Base-by-base conservation (phyloP, 2,113 vertebrate species). In the Sinocyclocheilus grahami region DNA sequence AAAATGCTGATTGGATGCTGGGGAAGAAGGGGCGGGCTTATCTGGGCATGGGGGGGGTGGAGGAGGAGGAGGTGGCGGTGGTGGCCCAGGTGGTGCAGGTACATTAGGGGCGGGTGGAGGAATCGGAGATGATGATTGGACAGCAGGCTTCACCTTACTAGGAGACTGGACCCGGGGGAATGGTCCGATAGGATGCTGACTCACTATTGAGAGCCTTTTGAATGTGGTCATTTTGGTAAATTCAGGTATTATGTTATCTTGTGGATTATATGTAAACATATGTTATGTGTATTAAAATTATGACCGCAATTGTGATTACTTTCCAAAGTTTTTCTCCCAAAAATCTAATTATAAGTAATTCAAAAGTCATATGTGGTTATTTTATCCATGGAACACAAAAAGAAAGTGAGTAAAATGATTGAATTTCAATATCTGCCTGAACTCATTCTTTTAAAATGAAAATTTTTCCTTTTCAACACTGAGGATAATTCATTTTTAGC, bases 111-210 rank as follows among this genome's bases (percentile, higher is more conserved):
- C 63, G n/a, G 88, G 65, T 78, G 72, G 58, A 82, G 92, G 48
- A 89, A 85, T 60, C 14, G 12, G 60, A 60, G 89, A 63, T 9
- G 5, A 42, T 14, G 67, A 27, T 2, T 78, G 46, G 91, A 6
- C 83, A 91, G 48, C 0, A 86, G 5, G 84, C 82, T 90, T 95
- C 84, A 92, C 77, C 87, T 96, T 93, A 0, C 67, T 91, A 0
- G 98, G 98, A 0, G 97, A 97, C 92, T 97, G 97, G 39, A 97
- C 97, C n/a, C 97, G 93, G 4, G 98, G 98, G 90, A 99, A 99
- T 67, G 98, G 97, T 5, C 97, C 96, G 0, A 99, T 96, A 79
- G 91, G 94, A 84, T 93, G 96, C 89, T 95, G 96, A 89, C 85
- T 91, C 77, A 97, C 93, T n/a, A n/a, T n/a, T n/a, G n/a, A n/a